Evolutionary conservation across 2,888 invertebrate species (phyloP), one percentile per base, ranked within the genome.

Genomic region (Drosophila nigritarsus): DNA sequence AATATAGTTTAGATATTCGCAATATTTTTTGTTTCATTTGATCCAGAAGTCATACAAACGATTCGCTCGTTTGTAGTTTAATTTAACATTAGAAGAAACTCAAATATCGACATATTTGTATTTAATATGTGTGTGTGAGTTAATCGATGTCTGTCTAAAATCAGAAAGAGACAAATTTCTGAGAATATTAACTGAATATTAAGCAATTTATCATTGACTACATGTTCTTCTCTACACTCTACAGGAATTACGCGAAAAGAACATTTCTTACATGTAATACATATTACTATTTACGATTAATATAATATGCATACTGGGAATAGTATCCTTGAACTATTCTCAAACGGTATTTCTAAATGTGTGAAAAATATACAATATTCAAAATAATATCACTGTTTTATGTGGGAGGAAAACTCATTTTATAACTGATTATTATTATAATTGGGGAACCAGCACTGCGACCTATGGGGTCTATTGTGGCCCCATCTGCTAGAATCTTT

Each of bases 271-370:
- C 50, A 75, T 45, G 50, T 45, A 59, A 76, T 59, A 71, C 62
- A 69, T 61, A 77, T 61, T 58, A 81, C 65, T 72, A 77, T 77
- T 77, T 70, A 72, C 32, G 24, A 54, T 18, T 20, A 36, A 62
- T 48, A 62, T 48, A 50, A 45, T 68, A 58, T 51, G 40, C 72
- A 38, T 48, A 40, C 27, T 48, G 68, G 48, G 68, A 71, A 53
- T 29, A 20, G 38, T 29, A 18, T 32, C 18, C 53, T 69, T 72
- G 53, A 45, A 53, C 84, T 65, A 56, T 62, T 49, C 82, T 68
- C 68, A 65, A 73, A 68, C 59, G 74, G 63, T 78, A 82, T 73
- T 73, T 84, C 79, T 68, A 68, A 80, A 64, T 84, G 74, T 84
- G 60, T 82, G 67, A 73, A 65, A 65, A 53, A 68, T 72, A 69